Base-by-base conservation (phyloP, 2,888 invertebrate genomes). In the Drosophila limbata region DNA sequence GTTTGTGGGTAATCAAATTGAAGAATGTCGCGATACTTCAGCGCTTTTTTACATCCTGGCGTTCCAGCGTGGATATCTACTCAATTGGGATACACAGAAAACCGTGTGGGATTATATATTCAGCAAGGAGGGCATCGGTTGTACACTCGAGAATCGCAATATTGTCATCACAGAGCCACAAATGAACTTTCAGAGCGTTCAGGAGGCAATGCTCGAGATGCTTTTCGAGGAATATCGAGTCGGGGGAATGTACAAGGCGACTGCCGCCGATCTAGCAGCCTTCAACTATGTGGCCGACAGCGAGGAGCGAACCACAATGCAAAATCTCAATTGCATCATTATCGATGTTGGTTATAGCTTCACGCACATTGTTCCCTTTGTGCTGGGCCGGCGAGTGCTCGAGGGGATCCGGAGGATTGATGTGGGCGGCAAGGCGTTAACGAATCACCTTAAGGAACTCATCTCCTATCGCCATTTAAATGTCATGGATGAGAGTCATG, bases 401-500 rank as follows among this genome's bases (percentile, higher is more conserved):
- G 93, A 94, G 76, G 97, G 95, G 2, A 96, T 97, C 63, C 93
- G 95, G 80, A 94, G 99, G 77, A 96, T 99, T 69, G 98, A 99
- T 93, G 95, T 99, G 37, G 99, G 99, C 2, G 99, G 99, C 0
- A 99, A 99, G 93, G 95, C 98, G 10, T 51, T 99, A 69, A 99
- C 99, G 0, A 99, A 99, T 93, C 98, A 99, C 93, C 93, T 99
- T 48, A 99, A 99, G 92, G 99, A 99, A 92, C 95, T 99, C 15
- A 95, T 99, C 79, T 99, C 99, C 0, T 99, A 99, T 92, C 97
- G 94, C 44, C 99, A 99, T 91, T 93, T 99, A 47, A 98, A 99
- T 93, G 98, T 99, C 0, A 98, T 99, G 98, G 99, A 99, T 91
- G 99, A 99, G 92, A 98, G 98, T 0, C 98, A 97, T 93, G 98